Evolutionary conservation across 2,797 vertebrate genomes (phyloP).

Genomic region (Chrosomus eos): DNA sequence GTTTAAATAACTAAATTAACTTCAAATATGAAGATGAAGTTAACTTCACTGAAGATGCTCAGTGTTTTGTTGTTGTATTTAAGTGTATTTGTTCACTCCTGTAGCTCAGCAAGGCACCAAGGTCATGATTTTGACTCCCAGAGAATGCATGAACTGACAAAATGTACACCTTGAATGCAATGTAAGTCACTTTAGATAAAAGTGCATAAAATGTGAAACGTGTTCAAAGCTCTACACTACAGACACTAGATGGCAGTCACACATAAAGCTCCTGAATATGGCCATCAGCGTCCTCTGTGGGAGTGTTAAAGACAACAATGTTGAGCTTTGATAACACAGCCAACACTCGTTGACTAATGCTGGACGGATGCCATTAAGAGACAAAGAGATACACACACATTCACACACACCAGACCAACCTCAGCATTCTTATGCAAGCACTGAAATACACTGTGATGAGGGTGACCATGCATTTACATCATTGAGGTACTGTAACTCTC

Average conservation of each 20-base stretch:
- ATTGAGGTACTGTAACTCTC: not conserved
- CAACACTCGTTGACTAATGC: conserved; percentile 10
- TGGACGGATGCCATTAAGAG: not conserved
- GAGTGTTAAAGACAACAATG: conserved; percentile 12
- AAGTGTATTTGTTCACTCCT: not conserved
- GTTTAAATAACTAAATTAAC: too few relatives aligned
- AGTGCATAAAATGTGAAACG: not conserved
- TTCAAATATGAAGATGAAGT: too few relatives aligned
- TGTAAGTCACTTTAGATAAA: not conserved
- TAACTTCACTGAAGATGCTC: too few relatives aligned
- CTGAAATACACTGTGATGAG: not conserved
- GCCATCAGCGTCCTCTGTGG: not conserved
- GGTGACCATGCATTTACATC: not conserved
- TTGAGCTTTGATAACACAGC: conserved; percentile 23
- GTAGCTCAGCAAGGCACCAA: not conserved
- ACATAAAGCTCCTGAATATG: not conserved
- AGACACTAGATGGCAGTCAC: conserved; percentile 45
- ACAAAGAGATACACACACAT: not conserved
- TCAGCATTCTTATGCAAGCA: not conserved
- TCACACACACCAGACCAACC: not conserved
- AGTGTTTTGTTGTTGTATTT: too few relatives aligned
- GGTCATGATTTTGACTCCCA: not conserved
- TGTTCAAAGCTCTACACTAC: not conserved
- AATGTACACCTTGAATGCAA: not conserved
- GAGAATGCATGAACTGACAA: not conserved